phyloP scores from a whole-genome alignment of 2,113 vertebrate genomes.

The Malurus melanocephalus region DNA sequence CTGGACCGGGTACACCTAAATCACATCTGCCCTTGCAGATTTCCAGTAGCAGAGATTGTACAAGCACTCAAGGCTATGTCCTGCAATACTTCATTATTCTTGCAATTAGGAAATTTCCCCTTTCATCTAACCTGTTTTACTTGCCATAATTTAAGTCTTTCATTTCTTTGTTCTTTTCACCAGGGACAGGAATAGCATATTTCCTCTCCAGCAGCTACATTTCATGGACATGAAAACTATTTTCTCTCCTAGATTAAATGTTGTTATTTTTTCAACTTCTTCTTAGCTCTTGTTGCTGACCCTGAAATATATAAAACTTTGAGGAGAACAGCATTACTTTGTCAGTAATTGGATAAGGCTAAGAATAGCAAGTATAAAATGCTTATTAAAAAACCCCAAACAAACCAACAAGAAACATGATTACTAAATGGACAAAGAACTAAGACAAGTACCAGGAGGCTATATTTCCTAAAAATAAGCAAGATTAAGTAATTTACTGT shows the following conservation, averaged over 20 bases:
- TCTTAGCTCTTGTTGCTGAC: not conserved
- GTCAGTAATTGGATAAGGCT: not conserved
- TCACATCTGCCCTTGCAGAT: not conserved
- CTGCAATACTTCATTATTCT: slow-evolving; percentile 15
- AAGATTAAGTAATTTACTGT: not conserved
- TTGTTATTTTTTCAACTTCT: not conserved
- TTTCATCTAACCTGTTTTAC: slow-evolving; percentile 35
- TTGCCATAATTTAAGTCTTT: slow-evolving; percentile 13
- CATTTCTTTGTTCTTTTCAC: slow-evolving; percentile 51
- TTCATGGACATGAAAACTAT: not conserved
- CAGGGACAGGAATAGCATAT: not conserved
- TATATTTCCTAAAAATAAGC: not conserved
- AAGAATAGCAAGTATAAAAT: not conserved
- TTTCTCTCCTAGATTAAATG: not conserved
- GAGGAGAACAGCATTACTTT: not conserved
- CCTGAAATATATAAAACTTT: not conserved
- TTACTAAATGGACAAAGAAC: not conserved
- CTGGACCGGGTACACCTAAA: not conserved
- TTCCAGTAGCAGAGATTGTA: not conserved
- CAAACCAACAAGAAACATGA: not conserved
- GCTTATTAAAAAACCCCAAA: not conserved
- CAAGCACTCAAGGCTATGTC: not conserved
- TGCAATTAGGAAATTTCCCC: slow-evolving; percentile 33
- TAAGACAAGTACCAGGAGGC: not conserved
- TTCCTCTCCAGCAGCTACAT: slow-evolving; percentile 5